Conservation (phyloP, 2,888 invertebrate species). For the Cantharis rustica region DNA sequence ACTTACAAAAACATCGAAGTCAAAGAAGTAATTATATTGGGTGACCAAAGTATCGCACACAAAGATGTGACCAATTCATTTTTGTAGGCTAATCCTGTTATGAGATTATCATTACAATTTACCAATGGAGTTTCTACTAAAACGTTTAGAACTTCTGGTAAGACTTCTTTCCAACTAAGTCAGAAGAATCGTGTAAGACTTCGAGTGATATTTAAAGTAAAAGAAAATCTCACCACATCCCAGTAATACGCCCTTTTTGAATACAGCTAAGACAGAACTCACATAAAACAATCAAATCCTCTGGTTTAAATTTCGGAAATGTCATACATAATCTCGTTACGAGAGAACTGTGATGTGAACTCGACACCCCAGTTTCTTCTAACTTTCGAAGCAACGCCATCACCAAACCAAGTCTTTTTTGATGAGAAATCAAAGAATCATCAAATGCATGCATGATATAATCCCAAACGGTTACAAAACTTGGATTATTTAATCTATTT, state of each 20-base stretch:
- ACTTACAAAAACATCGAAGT: slow-evolving; percentile 71
- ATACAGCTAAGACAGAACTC: slow-evolving; percentile 63
- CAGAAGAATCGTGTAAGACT: not conserved
- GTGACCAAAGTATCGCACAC: slow-evolving; percentile 65
- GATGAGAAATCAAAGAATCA: slow-evolving; percentile 41
- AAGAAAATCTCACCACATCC: slow-evolving; percentile 53
- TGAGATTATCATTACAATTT: slow-evolving; percentile 62
- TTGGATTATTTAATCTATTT: slow-evolving; percentile 36
- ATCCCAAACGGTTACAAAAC: slow-evolving; percentile 46
- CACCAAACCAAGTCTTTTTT: slow-evolving; percentile 45
- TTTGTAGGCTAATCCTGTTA: slow-evolving; percentile 65
- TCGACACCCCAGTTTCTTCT: slow-evolving; percentile 41
- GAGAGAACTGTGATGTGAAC: slow-evolving; percentile 56
- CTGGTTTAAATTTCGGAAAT: slow-evolving; percentile 58
- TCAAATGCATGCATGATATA: slow-evolving; percentile 47
- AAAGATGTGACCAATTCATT: slow-evolving; percentile 64
- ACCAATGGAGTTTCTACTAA: slow-evolving; percentile 61
- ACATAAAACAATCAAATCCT: slow-evolving; percentile 61
- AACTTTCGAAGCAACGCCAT: slow-evolving; percentile 44
- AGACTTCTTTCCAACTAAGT: slow-evolving; percentile 70
- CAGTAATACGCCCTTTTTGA: slow-evolving; percentile 58
- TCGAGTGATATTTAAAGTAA: not conserved
- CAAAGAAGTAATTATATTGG: slow-evolving; percentile 64
- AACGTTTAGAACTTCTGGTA: slow-evolving; percentile 66
- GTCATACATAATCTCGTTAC: slow-evolving; percentile 59